Evolutionary conservation across 2,797 vertebrate species (phyloP).

Genomic region (Enteromius treurensis): DNA sequence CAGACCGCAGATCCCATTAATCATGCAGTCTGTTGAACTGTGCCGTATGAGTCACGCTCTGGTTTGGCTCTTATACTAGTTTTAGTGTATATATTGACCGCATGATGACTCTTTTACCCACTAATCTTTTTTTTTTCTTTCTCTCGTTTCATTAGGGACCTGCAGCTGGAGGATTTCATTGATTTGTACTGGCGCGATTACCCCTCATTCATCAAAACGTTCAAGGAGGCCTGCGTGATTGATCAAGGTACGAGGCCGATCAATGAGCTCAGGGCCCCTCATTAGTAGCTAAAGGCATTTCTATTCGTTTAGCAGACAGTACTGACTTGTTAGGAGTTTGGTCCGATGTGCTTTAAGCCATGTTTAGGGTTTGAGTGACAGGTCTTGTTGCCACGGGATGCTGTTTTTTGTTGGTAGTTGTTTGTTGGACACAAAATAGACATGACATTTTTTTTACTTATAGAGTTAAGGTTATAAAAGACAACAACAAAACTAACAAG

Average conservation of each 20-base stretch:
- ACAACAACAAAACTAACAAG: background rate
- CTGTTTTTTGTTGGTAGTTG: background rate
- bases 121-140: conserved; percentile 48
- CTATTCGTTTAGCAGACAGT: conserved; percentile 48
- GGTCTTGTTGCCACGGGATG: background rate
- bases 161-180: conserved; percentile 89
- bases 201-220: conserved; percentile 86
- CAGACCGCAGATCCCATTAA: background rate
- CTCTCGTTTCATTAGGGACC: conserved; percentile 82
- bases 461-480: background rate
- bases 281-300: conserved; percentile 48
- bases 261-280: conserved; percentile 39
- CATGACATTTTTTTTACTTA: background rate
- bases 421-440: background rate
- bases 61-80: conserved; percentile 20
- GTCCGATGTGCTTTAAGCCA: background rate
- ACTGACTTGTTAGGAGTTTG: background rate
- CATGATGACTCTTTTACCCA: conserved; percentile 46
- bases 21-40: background rate
- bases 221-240: conserved; percentile 83
- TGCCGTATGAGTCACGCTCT: background rate
- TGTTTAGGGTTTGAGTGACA: background rate
- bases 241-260: conserved; percentile 83
- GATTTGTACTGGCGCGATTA: conserved; percentile 97
- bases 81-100: conserved; percentile 66